phyloP scores from a whole-genome alignment of 1,140 invertebrate species.

The Lerema accius region DNA sequence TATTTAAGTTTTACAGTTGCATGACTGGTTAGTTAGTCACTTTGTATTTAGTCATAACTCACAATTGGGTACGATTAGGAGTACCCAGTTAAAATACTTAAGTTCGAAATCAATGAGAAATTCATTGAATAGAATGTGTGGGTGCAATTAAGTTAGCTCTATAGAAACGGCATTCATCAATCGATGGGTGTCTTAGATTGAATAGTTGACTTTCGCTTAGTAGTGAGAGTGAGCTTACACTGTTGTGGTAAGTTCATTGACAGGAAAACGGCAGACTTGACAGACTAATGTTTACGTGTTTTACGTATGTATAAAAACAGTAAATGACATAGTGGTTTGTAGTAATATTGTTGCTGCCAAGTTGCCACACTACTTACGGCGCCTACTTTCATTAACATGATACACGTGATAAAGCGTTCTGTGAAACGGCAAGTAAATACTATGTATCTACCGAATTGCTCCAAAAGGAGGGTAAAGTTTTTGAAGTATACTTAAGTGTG shows the following conservation, averaged over 20 bases:
- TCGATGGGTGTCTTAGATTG: constrained; percentile 34
- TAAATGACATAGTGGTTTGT: background rate
- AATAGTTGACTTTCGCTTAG: constrained; percentile 57
- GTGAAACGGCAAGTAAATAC: too few species aligned
- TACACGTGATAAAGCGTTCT: too few species aligned
- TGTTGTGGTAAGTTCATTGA: constrained; percentile 41
- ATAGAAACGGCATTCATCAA: constrained; percentile 31
- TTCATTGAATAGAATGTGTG: constrained; percentile 14
- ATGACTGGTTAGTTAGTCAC: constrained; percentile 3
- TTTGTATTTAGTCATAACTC: background rate
- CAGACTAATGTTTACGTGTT: constrained; percentile 47
- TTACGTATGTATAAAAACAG: constrained; percentile 32
- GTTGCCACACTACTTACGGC: too few species aligned
- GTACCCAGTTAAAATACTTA: constrained; percentile 14
- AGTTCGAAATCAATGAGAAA: constrained; percentile 18
- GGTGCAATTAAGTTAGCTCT: constrained; percentile 27
- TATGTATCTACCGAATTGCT: too few species aligned
- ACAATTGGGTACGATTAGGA: background rate
- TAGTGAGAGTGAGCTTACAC: constrained; percentile 58
- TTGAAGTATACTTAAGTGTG: too few species aligned
- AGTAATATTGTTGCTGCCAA: too few species aligned
- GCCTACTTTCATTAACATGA: too few species aligned
- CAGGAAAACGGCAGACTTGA: constrained; percentile 38
- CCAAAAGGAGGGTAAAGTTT: too few species aligned
- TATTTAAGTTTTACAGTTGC: constrained; percentile 28